Evolutionary conservation across 2,113 vertebrate genomes (phyloP).

Genomic region (Corythornis cristatus): DNA sequence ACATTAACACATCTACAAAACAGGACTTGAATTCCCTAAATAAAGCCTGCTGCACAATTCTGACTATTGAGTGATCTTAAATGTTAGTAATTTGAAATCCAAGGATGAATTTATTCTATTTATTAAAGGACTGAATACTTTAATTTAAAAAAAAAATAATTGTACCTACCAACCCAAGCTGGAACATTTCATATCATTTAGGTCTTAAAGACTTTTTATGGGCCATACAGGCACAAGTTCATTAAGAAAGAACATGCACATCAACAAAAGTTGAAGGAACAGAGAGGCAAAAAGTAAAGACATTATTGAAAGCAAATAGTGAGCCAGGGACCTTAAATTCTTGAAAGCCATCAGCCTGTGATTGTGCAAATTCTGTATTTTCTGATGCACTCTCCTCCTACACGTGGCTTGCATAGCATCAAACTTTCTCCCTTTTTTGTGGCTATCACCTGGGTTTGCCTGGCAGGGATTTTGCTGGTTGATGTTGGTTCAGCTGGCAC

Average conservation of each 20-base stretch:
- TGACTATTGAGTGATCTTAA: background rate
- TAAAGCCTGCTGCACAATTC: background rate
- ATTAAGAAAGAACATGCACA: background rate
- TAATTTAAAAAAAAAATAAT: background rate
- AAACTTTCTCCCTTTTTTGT: background rate
- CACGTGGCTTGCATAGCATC: background rate
- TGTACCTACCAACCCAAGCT: background rate
- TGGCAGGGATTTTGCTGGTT: background rate
- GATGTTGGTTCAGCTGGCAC: background rate
- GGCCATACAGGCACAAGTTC: background rate
- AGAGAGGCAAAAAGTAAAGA: background rate
- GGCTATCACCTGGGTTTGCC: background rate
- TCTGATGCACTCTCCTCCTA: background rate
- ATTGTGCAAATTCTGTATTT: background rate
- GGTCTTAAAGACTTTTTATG: background rate
- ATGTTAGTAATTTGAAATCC: background rate
- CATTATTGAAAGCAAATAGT: background rate
- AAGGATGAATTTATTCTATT: too few species aligned
- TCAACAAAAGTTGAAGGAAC: background rate
- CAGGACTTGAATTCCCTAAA: background rate
- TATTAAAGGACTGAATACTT: too few species aligned
- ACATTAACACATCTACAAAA: background rate
- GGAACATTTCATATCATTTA: background rate
- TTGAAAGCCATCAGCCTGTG: background rate
- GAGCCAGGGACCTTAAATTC: background rate